Evolutionary conservation across 37 sponge, comb jelly and placozoan species (phyloP).

Genomic region (Dysidea cf. avara): DNA sequence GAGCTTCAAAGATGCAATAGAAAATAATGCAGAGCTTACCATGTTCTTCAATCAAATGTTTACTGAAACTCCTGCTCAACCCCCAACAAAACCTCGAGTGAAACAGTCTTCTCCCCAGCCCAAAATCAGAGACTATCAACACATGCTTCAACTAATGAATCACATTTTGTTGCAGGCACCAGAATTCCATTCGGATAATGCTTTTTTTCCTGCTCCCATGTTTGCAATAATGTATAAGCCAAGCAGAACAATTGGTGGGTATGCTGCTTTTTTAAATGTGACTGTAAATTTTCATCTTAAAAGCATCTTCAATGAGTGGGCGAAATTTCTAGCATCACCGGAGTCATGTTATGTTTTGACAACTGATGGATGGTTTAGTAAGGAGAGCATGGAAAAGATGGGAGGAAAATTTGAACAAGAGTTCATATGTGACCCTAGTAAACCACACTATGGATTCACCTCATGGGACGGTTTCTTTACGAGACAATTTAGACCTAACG

Average conservation of each 20-base stretch:
- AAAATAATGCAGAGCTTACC: conserved; percentile 10
- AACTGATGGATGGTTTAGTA: conserved; percentile 42
- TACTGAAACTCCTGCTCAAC: conserved; percentile 7
- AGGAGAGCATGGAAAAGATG: conserved; percentile 19
- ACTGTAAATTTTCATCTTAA: conserved; percentile 36
- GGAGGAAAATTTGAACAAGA: background rate
- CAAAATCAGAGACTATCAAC: no score
- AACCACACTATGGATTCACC: no score
- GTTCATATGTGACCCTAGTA: conserved; percentile 22
- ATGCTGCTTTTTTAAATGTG: conserved; percentile 36
- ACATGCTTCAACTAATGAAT: no score
- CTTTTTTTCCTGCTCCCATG: conserved; percentile 41
- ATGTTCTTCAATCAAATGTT: conserved; percentile 37
- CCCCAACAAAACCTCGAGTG: conserved; percentile 31
- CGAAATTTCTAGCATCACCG: conserved; percentile 5
- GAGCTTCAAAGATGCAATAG: conserved; percentile 14
- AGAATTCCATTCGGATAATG: conserved; percentile 2
- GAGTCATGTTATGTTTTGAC: conserved; percentile 41
- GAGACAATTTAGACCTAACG: conserved; percentile 24
- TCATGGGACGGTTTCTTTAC: conserved; percentile 52
- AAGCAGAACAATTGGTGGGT: conserved; percentile 28
- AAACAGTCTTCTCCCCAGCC: no score
- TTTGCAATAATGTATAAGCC: conserved; percentile 42
- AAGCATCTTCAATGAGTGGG: conserved; percentile 35
- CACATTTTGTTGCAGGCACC: conserved; percentile 35